These are phyloP conservation scores for Heteropelma amictum DNA, from an alignment of 2,888 invertebrate species.

Conservation along the genomic window DNA sequence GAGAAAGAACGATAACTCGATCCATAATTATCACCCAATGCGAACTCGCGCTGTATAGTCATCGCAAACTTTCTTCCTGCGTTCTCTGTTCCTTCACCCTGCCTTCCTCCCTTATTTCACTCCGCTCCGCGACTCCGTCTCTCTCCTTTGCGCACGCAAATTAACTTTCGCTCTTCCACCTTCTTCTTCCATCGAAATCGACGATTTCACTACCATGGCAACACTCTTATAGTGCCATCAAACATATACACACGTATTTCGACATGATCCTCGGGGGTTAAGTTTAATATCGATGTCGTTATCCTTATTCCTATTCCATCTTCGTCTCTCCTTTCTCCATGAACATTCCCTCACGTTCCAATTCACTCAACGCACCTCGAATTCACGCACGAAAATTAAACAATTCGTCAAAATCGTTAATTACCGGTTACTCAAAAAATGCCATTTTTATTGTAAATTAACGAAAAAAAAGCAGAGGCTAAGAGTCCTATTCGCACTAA, in stretches of 20 bases:
- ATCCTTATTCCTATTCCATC: slow-evolving; percentile 1
- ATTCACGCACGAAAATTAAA: too few relatives aligned
- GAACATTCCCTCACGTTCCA: neutral
- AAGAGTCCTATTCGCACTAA: too few relatives aligned
- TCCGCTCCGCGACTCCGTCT: slow-evolving; percentile 20
- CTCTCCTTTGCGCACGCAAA: slow-evolving; percentile 58
- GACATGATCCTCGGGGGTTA: neutral
- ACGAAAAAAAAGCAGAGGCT: too few relatives aligned
- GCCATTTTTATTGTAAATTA: too few relatives aligned
- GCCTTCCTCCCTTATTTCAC: slow-evolving; percentile 16
- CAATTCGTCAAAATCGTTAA: too few relatives aligned
- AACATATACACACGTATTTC: neutral
- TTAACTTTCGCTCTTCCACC: slow-evolving; percentile 60
- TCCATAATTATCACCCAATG: slow-evolving; percentile 62
- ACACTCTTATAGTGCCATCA: slow-evolving; percentile 29
- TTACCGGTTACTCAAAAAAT: too few relatives aligned
- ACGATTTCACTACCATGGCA: slow-evolving; percentile 52
- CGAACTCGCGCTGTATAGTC: slow-evolving; percentile 36
- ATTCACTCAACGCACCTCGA: too few relatives aligned
- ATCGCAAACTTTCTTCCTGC: slow-evolving; percentile 59
- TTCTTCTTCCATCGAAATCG: slow-evolving; percentile 54
- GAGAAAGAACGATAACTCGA: slow-evolving; percentile 42
- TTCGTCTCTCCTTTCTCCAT: neutral
- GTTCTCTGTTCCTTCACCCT: slow-evolving; percentile 22
- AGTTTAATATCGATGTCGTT: slow-evolving; percentile 27